Conservation (phyloP, 2,113 vertebrate genomes). For the Nothoprocta pentlandii region DNA sequence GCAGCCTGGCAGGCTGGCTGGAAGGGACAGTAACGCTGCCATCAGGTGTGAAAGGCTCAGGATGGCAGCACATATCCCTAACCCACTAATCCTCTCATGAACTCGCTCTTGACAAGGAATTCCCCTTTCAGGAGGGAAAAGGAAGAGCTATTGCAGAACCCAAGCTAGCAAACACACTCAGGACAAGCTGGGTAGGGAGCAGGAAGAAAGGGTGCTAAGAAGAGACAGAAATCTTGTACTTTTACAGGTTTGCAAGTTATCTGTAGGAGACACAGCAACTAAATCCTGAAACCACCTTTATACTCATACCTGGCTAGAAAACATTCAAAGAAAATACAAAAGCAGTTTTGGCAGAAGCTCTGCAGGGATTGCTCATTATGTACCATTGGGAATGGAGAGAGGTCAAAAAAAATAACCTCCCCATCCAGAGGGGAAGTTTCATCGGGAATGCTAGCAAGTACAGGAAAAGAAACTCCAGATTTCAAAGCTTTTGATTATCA, state of each 20-base stretch:
- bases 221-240: neutral
- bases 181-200: accelerated
- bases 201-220: neutral
- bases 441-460: neutral
- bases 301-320: neutral
- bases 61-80: neutral
- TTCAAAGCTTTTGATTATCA: neutral
- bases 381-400: neutral
- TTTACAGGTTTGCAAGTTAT: neutral
- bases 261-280: neutral
- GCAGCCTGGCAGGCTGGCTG: neutral
- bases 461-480: neutral
- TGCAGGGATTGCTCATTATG: neutral
- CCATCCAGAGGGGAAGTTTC: neutral
- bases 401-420: neutral
- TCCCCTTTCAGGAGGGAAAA: neutral
- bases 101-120: accelerated
- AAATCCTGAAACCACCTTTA: neutral
- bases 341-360: neutral
- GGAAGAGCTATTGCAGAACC: neutral
- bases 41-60: neutral
- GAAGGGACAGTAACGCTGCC: neutral
- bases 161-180: accelerated
- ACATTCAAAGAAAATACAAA: neutral
- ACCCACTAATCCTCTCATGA: accelerated